Conservation (phyloP, 2,113 vertebrate species). For the Poeciliopsis retropinna region DNA sequence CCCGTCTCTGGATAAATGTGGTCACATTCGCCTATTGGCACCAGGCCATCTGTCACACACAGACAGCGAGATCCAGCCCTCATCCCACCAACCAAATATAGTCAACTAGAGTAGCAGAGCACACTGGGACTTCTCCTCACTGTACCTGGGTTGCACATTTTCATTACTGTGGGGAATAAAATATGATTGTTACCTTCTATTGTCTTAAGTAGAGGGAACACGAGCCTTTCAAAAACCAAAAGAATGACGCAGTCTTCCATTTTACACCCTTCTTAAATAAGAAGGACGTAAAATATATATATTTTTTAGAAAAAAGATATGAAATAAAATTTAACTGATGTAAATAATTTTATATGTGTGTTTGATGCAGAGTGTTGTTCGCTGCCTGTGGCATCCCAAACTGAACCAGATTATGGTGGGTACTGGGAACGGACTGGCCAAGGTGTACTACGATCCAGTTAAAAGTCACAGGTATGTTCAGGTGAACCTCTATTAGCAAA, state of each 20-base stretch:
- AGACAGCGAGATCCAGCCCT: conserved; percentile 71
- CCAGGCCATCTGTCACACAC: conserved; percentile 78
- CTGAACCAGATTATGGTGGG: conserved; percentile 98
- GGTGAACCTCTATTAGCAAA: not conserved
- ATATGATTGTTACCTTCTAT: conserved; percentile 21
- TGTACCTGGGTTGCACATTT: conserved; percentile 43
- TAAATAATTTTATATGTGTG: conserved; percentile 21
- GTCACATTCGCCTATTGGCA: conserved; percentile 75
- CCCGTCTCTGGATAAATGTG: conserved; percentile 70
- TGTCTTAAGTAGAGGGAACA: not conserved
- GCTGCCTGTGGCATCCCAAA: conserved; percentile 98
- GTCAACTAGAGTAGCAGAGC: conserved; percentile 74
- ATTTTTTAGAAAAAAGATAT: not conserved
- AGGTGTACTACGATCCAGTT: conserved; percentile 95
- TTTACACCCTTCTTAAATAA: not conserved
- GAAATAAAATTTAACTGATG: not conserved
- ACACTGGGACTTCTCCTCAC: conserved; percentile 51
- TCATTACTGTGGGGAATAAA: conserved; percentile 29
- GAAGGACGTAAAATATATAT: too few species aligned
- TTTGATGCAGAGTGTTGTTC: conserved; percentile 90
- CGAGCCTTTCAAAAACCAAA: not conserved
- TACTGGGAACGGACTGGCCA: conserved; percentile 91
- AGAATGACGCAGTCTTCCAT: conserved; percentile 1
- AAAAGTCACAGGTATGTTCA: conserved; percentile 91
- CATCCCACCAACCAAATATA: conserved; percentile 82